A percentile compares a stretch with the other conserved stretches of the same genome.
Conservation (phyloP, 30 jellyfish, hydroid and myxozoan genomes). For the Rhopilema esculentum region DNA sequence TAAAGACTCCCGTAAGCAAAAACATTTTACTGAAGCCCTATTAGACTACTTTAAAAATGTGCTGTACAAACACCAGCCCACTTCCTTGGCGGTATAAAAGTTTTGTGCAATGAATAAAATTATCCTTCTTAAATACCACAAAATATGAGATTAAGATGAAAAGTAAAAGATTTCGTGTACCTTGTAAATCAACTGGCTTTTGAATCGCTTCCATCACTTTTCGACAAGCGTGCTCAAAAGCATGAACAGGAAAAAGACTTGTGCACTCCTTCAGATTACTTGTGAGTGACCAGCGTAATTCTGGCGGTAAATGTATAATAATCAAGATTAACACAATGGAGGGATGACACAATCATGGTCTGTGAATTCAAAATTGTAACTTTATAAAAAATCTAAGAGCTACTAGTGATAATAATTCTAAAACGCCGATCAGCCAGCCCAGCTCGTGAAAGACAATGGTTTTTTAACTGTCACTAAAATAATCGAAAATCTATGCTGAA, state of each 20-base stretch:
- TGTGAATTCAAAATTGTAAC: not conserved
- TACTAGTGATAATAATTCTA: not conserved
- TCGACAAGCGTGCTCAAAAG: constrained; percentile 47
- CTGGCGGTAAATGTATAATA: constrained; percentile 14
- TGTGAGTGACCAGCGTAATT: constrained; percentile 34
- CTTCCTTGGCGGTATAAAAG: too few species aligned
- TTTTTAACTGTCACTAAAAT: too few species aligned
- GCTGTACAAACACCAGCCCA: too few species aligned
- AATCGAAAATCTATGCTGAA: too few species aligned
- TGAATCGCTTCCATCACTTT: constrained; percentile 6
- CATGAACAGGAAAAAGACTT: constrained; percentile 31
- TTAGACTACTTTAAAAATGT: too few species aligned
- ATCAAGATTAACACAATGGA: not conserved
- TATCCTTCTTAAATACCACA: too few species aligned
- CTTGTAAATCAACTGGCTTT: constrained; percentile 7
- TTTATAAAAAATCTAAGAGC: not conserved
- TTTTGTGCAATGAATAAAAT: too few species aligned
- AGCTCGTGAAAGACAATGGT: not conserved
- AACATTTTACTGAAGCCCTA: too few species aligned
- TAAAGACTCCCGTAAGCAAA: too few species aligned
- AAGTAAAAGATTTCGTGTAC: not conserved
- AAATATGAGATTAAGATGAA: too few species aligned
- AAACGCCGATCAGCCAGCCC: not conserved
- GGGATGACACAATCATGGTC: not conserved
- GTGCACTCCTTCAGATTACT: constrained; percentile 49